These are phyloP conservation scores for Gonioctena quinquepunctata DNA, from an alignment of 1,140 invertebrate genomes.

Conservation along the genomic window DNA sequence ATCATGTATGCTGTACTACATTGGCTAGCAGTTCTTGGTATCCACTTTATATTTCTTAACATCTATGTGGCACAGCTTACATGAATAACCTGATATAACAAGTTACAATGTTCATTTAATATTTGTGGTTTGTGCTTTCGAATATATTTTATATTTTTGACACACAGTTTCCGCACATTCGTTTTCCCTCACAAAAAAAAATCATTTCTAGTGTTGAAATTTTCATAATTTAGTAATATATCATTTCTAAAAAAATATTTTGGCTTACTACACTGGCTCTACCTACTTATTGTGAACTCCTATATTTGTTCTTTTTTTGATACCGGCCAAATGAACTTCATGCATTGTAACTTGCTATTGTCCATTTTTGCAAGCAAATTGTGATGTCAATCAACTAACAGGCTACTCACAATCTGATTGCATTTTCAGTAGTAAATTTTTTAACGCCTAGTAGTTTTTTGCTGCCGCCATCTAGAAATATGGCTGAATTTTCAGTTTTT, in stretches of 20 bases:
- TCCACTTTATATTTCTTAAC: constrained; percentile 8
- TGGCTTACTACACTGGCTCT: too few relatives aligned
- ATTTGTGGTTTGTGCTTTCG: too few relatives aligned
- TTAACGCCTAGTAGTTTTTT: constrained; percentile 16
- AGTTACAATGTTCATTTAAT: constrained; percentile 47
- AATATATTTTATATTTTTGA: too few relatives aligned
- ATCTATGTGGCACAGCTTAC: constrained; percentile 40
- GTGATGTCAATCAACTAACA: constrained; percentile 35
- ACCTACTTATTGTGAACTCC: too few relatives aligned
- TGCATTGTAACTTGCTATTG: constrained; percentile 31
- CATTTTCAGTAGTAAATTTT: constrained; percentile 25
- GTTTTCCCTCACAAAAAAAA: not conserved
- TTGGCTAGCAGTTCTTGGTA: constrained; percentile 25
- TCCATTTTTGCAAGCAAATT: constrained; percentile 43
- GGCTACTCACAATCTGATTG: constrained; percentile 47
- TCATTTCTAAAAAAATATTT: too few relatives aligned
- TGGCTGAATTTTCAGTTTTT: constrained; percentile 11
- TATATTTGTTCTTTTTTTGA: too few relatives aligned
- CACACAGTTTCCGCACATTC: not conserved
- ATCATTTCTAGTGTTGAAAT: too few relatives aligned
- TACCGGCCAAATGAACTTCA: too few relatives aligned
- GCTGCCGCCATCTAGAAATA: not conserved
- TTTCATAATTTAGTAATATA: too few relatives aligned
- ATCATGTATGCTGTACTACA: constrained; percentile 53
- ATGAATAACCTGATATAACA: constrained; percentile 35